Percentiles rank a stretch among this genome's conserved stretches.
Conservation (phyloP, 2,888 invertebrate species). For the Ligdia adustata region DNA sequence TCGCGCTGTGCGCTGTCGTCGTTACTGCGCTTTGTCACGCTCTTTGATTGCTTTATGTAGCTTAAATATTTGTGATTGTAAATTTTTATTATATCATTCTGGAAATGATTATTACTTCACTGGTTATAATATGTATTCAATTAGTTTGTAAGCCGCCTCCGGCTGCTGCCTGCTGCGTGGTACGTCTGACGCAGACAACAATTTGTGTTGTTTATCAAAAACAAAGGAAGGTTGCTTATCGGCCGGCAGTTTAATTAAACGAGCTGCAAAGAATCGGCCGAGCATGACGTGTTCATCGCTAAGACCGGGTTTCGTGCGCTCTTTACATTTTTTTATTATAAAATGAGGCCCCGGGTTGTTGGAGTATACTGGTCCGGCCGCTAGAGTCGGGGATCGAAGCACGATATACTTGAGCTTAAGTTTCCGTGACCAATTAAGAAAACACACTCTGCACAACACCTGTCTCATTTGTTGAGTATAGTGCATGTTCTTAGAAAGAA, state of each 20-base stretch:
- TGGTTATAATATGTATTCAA: too few species aligned
- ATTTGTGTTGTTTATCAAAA: constrained; percentile 12
- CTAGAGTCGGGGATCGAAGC: constrained; percentile 3
- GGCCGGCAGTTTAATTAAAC: constrained; percentile 13
- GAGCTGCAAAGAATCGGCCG: constrained; percentile 11
- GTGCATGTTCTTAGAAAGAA: too few species aligned
- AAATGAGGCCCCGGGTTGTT: constrained; percentile 4
- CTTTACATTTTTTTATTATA: constrained; percentile 7
- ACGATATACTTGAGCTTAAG: constrained; percentile 20
- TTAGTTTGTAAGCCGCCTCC: too few species aligned
- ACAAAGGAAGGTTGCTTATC: constrained; percentile 19
- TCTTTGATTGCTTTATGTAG: not conserved
- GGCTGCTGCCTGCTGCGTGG: too few species aligned
- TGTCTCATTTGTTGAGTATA: too few species aligned
- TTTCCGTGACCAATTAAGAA: constrained; percentile 31
- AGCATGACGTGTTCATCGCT: constrained; percentile 17
- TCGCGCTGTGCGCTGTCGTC: not conserved
- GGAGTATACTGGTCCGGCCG: constrained; percentile 1
- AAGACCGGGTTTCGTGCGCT: constrained; percentile 2
- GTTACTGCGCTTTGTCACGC: constrained; percentile 14
- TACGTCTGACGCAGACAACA: constrained; percentile 2
- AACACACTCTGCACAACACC: too few species aligned
- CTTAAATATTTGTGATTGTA: too few species aligned
- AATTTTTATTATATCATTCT: too few species aligned
- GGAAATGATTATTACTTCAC: too few species aligned